phyloP scores from a whole-genome alignment of 2,113 vertebrate species.

The Brachionichthys hirsutus region DNA sequence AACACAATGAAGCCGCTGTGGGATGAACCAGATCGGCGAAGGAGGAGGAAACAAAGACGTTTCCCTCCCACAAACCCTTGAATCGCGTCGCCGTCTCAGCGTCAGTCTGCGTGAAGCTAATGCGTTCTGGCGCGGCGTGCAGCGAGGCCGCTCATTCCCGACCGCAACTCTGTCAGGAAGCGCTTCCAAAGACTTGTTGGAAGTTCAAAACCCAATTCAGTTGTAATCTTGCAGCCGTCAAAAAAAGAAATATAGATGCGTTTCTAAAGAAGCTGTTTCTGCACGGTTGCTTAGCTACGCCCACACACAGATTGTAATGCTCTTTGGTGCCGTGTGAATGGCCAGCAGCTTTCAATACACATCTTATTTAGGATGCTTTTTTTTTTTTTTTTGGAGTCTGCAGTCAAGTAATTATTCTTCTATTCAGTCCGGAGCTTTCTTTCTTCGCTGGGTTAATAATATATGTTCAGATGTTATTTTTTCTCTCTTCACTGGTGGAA shows the following conservation, averaged over 20 bases:
- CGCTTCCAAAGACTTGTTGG: constrained; percentile 51
- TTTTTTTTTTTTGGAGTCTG: constrained; percentile 8
- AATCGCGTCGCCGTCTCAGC: constrained; percentile 64
- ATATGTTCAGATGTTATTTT: constrained; percentile 1
- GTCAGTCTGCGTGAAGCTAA: constrained; percentile 64
- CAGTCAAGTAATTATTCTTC: constrained; percentile 51
- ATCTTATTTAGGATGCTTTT: constrained; percentile 14
- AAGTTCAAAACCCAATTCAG: constrained; percentile 61
- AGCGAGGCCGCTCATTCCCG: constrained; percentile 53
- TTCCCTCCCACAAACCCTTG: constrained; percentile 63
- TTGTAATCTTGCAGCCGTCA: constrained; percentile 66
- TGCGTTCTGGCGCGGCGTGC: constrained; percentile 61
- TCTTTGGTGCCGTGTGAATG: constrained; percentile 53
- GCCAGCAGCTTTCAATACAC: constrained; percentile 40
- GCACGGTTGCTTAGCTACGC: constrained; percentile 56
- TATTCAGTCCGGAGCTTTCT: constrained; percentile 25
- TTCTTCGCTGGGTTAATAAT: constrained; percentile 36
- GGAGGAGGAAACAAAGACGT: constrained; percentile 37
- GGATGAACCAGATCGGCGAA: constrained; percentile 52
- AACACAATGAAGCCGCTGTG: constrained; percentile 56
- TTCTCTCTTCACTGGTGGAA: constrained; percentile 1
- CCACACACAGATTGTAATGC: constrained; percentile 52
- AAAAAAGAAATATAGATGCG: constrained; percentile 62
- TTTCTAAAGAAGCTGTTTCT: constrained; percentile 56
- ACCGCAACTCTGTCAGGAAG: constrained; percentile 57